These are phyloP conservation scores for Pseudanteris insignis DNA, from an alignment of 2,888 invertebrate species.

Conservation along the genomic window DNA sequence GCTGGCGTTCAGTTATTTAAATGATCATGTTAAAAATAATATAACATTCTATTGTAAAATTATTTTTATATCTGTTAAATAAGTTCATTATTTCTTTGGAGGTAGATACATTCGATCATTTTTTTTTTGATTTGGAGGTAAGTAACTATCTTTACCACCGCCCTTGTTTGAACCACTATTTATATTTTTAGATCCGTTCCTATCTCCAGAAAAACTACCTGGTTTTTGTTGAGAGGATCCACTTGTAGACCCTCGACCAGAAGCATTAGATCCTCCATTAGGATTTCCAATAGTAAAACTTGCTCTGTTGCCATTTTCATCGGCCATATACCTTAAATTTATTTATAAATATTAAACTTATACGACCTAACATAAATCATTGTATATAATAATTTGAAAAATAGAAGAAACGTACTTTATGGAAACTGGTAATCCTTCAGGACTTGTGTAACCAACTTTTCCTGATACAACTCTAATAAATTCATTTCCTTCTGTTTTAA, in stretches of 20 bases:
- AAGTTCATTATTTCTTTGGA: conserved; percentile 46
- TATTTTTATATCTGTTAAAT: no score
- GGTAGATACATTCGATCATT: conserved; percentile 57
- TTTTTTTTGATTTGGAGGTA: conserved; percentile 50
- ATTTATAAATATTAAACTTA: neutral
- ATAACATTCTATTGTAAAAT: no score
- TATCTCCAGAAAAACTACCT: conserved; percentile 19
- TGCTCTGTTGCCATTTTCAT: conserved; percentile 62
- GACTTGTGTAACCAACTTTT: conserved; percentile 58
- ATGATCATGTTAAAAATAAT: no score
- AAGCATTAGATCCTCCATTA: conserved; percentile 33
- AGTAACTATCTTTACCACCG: conserved; percentile 36
- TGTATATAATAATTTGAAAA: no score
- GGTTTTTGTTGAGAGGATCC: conserved; percentile 19
- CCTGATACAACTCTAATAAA: conserved; percentile 58
- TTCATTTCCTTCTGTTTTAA: conserved; percentile 58
- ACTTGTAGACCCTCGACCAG: conserved; percentile 16
- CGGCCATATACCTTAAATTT: conserved; percentile 57
- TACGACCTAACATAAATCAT: no score
- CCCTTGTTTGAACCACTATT: conserved; percentile 5
- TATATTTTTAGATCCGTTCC: conserved; percentile 6
- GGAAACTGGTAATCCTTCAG: conserved; percentile 61
- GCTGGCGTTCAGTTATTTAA: no score
- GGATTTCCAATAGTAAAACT: conserved; percentile 61
- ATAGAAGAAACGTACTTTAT: conserved; percentile 60